Evolutionary conservation across 2,888 invertebrate genomes (phyloP), one percentile per base, ranked within the genome.

Genomic region (Rhamnusium bicolor): DNA sequence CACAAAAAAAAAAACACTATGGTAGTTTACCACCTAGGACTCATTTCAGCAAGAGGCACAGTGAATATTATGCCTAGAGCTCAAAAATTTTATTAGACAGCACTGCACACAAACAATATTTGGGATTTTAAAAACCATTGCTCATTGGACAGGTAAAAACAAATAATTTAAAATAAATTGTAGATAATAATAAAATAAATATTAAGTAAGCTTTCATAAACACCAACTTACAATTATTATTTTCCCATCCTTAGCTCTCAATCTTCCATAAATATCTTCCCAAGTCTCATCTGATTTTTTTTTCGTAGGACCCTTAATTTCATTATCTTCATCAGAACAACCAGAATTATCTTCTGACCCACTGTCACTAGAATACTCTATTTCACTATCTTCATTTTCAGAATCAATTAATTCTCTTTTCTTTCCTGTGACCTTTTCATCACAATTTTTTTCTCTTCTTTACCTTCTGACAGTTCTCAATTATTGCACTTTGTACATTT

Each of bases 231-330:
- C 92, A 83, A 90, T 89, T 77, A 98, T 86, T 78, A 98, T 86
- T 85, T 94, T 93, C 1, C 98, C 98, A 80, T 94, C 91, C 82
- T 92, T 92, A 84, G 95, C 94, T 79, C 96, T 91, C 80, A 94
- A 91, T 72, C 98, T 90, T 0, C 98, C 98, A 88, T 98, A 98
- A 85, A 98, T 98, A 89, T 98, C 98, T 90, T 98, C 96, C 93
- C 94, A 94, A 7, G 86, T 84, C 47, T 86, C 86, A 74, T 85
- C 83, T n/a, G 78, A n/a, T 32, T 76, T 77, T 40, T 71, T 71
- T 74, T 74, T 75, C 7, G 18, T 73, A 51, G 69, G 70, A 58
- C 73, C 73, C 60, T 83, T 78, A 58, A 73, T 67, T 4, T 73
- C 69, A 53, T 66, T 53, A 27, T 69, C 68, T 21, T 74, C 56